These are phyloP conservation scores for Oceanites oceanicus DNA, from an alignment of 2,113 vertebrate genomes.

Conservation along the genomic window DNA sequence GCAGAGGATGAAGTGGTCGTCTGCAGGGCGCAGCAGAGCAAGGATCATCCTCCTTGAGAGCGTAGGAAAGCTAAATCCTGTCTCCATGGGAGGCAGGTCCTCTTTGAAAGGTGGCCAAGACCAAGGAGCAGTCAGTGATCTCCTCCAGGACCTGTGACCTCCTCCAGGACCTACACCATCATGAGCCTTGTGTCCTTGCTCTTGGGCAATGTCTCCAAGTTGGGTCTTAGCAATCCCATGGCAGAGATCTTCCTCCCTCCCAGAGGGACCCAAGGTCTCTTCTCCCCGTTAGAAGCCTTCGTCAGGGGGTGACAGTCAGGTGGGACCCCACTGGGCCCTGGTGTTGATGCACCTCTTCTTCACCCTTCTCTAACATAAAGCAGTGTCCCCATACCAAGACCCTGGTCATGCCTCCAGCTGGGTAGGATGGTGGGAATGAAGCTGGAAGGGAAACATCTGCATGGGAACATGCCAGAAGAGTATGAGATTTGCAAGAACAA, in stretches of 20 bases:
- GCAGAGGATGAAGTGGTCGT: background rate
- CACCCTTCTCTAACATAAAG: background rate
- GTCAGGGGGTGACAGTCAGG: background rate
- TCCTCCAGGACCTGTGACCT: background rate
- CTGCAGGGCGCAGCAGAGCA: background rate
- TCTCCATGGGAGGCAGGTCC: background rate
- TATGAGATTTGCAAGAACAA: background rate
- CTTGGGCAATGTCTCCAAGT: background rate
- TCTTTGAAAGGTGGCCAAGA: background rate
- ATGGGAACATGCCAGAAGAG: background rate
- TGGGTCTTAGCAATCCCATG: background rate
- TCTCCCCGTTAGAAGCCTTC: background rate
- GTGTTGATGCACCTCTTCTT: background rate
- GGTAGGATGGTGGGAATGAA: background rate
- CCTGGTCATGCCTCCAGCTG: accelerated
- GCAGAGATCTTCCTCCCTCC: background rate
- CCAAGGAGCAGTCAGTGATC: background rate
- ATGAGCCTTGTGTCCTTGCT: background rate
- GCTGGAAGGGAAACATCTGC: background rate
- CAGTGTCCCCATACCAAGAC: background rate
- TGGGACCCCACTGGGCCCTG: background rate
- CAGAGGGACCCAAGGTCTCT: background rate
- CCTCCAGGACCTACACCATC: background rate
- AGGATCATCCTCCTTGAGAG: background rate
- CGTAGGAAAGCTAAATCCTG: background rate